Percentiles rank a stretch among this genome's conserved stretches.
phyloP scores from a whole-genome alignment of 2,113 vertebrate genomes.

The Quiscalus mexicanus region DNA sequence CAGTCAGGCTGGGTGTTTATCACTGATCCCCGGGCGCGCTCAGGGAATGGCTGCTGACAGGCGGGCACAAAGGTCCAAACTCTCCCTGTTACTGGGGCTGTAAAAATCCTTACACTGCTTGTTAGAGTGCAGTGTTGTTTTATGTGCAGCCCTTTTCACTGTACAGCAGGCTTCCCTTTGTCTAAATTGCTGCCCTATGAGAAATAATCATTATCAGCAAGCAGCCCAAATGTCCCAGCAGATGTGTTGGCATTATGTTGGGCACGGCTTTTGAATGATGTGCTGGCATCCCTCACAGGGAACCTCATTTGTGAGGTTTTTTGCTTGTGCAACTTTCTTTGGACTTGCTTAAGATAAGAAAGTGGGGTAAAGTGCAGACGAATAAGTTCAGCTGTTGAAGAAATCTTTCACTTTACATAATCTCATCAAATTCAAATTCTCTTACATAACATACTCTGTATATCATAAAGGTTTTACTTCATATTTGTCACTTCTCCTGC shows the following conservation, averaged over 20 bases:
- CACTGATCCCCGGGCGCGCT: neutral
- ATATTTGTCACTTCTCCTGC: neutral
- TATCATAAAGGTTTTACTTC: neutral
- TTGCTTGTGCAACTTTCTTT: neutral
- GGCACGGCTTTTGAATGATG: neutral
- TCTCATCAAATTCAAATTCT: neutral
- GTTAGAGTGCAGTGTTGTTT: neutral
- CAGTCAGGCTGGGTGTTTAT: fast-evolving
- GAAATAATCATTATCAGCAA: neutral
- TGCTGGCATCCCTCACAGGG: neutral
- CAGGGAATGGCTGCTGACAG: neutral
- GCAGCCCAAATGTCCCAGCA: neutral
- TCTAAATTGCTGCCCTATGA: neutral
- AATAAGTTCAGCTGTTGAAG: neutral
- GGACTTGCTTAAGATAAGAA: neutral
- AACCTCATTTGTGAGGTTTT: neutral
- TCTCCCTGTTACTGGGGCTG: neutral
- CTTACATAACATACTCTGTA: neutral
- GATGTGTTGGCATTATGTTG: neutral
- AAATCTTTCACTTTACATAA: neutral
- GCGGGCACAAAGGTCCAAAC: neutral
- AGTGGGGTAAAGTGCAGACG: neutral
- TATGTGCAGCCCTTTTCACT: neutral
- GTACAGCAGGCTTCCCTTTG: neutral
- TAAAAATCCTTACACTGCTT: neutral